These are phyloP conservation scores for Siniperca undulata DNA, from an alignment of 2,797 vertebrate species.

Conservation along the genomic window DNA sequence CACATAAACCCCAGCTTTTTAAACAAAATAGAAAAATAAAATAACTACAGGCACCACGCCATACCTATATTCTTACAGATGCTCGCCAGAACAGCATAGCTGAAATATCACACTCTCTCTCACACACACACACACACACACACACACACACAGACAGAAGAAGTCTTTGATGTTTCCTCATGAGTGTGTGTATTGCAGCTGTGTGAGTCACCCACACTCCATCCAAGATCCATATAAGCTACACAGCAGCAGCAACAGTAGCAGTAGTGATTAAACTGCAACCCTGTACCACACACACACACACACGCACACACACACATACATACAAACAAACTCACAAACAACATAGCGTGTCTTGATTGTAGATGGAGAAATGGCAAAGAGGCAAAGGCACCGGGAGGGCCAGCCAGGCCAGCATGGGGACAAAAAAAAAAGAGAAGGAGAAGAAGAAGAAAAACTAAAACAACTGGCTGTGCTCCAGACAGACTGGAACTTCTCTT, in stretches of 20 bases:
- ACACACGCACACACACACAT: not conserved
- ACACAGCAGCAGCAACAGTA: slow-evolving; percentile 53
- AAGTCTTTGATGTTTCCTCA: slow-evolving; percentile 83
- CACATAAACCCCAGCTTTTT: slow-evolving; percentile 7
- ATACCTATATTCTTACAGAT: slow-evolving; percentile 59
- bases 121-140: slow-evolving; percentile 10
- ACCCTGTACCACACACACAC: slow-evolving; percentile 26
- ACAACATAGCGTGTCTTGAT: slow-evolving; percentile 85
- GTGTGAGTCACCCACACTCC: slow-evolving; percentile 77
- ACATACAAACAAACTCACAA: slow-evolving; percentile 36
- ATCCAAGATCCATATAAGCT: slow-evolving; percentile 70
- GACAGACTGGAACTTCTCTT: slow-evolving; percentile 92
- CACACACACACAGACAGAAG: slow-evolving; percentile 73
- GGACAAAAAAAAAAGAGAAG: slow-evolving; percentile 26
- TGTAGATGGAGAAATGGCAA: slow-evolving; percentile 68
- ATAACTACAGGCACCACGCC: slow-evolving; percentile 36
- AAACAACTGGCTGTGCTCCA: slow-evolving; percentile 89
- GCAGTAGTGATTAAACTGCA: slow-evolving; percentile 53
- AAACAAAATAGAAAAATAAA: slow-evolving; percentile 26
- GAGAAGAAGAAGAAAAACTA: slow-evolving; percentile 60
- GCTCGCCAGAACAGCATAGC: slow-evolving; percentile 59
- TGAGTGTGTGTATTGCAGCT: slow-evolving; percentile 70
- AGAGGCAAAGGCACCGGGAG: slow-evolving; percentile 53
- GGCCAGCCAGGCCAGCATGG: slow-evolving; percentile 54
- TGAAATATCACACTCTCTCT: slow-evolving; percentile 35